Evolutionary conservation across 1,140 invertebrate genomes (phyloP), one percentile per base, ranked within the genome.

Genomic region (Scaptodrosophila lebanonensis): DNA sequence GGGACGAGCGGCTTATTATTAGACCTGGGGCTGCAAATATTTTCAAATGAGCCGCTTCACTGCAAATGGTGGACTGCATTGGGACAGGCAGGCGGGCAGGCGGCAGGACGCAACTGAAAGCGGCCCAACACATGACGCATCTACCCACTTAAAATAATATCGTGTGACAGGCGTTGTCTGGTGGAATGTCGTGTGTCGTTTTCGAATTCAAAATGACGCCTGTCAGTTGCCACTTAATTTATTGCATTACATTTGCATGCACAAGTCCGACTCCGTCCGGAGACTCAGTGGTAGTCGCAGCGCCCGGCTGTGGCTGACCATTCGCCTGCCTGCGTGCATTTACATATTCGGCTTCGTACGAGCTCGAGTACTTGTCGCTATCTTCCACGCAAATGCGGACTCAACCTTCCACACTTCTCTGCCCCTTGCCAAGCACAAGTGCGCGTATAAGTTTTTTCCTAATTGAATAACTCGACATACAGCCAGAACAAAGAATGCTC

Each of bases 401-500:
- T 60, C 47, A 52, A 16, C 52, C 36, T 36, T 67, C 47, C 52
- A 44, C 62, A 25, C 8, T 25, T 51, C 49, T 67, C 38, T 59
- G 43, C 13, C 30, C 22, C 29, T 59, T 52, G 16, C 48, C n/a
- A n/a, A n/a, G n/a, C n/a, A n/a, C n/a, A n/a, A n/a, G n/a, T n/a
- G n/a, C n/a, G n/a, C n/a, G n/a, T n/a, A n/a, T n/a, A n/a, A n/a
- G 66, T 53, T 30, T 51, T 54, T 59, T 51, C 52, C 53, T 58
- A 73, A 72, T 63, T 45, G 64, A 77, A 72, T 68, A 77, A 67
- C 64, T 67, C 48, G 49, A 58, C 54, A 33, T 22, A 33, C 33
- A 40, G 47, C 33, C 61, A 56, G 72, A 77, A 77, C 72, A 77
- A 79, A 79, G 73, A 77, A 60, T 72, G 67, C 65, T n/a, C n/a